Evolutionary conservation across 2,888 invertebrate species (phyloP).

Genomic region (Coenonympha glycerion): DNA sequence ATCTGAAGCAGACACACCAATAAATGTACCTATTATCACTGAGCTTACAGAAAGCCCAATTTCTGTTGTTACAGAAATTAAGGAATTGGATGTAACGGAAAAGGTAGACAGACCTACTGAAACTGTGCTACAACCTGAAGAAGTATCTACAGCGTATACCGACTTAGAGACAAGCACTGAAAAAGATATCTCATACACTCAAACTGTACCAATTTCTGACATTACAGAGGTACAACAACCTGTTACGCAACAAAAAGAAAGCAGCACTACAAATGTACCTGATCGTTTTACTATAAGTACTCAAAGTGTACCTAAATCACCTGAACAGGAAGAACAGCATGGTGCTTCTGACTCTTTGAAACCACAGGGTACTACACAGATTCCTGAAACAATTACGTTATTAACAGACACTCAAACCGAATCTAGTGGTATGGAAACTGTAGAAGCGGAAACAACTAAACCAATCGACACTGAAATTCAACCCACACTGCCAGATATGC

Average conservation of each 20-base stretch:
- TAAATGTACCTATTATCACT: neutral
- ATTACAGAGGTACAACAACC: constrained; percentile 15
- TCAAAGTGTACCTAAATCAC: neutral
- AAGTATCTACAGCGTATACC: neutral
- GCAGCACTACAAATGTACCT: neutral
- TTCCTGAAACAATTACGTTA: neutral
- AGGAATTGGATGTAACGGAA: neutral
- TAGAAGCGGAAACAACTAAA: neutral
- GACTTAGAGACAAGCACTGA: constrained; percentile 12
- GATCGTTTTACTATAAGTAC: neutral
- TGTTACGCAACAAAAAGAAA: constrained; percentile 17
- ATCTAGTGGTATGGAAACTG: neutral
- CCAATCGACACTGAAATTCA: neutral
- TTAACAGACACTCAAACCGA: neutral
- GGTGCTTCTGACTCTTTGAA: neutral
- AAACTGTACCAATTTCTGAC: constrained; percentile 2
- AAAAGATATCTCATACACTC: neutral
- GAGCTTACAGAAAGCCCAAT: neutral
- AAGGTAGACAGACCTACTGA: constrained; percentile 2
- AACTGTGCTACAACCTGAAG: neutral
- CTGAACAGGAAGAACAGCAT: neutral
- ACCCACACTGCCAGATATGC: neutral
- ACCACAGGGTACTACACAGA: neutral
- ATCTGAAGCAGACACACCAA: neutral
- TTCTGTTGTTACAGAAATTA: neutral